Base-by-base conservation (phyloP, 2,113 vertebrate genomes). In the Centropristis striata region DNA sequence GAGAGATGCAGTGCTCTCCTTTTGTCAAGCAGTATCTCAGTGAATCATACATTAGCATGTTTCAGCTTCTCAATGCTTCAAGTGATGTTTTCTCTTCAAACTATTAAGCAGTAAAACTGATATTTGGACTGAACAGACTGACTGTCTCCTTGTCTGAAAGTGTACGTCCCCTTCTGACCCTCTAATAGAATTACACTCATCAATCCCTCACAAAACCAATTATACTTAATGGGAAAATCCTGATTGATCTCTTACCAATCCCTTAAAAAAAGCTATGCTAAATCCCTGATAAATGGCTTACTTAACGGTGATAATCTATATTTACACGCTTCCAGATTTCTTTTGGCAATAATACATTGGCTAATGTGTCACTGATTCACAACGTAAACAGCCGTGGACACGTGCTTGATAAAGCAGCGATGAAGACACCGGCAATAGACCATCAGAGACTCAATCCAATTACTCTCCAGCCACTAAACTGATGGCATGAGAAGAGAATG, bases 1-100 rank as follows among this genome's bases (percentile, higher is more conserved):
- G 80, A 90, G 85, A 94, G 89, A 86, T 58, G 86, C 89, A 66
- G 92, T 90, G 83, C 86, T 88, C 88, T 84, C 74, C 91, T 93
- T 96, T 94, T 94, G 93, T 93, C 92, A 83, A 89, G 64, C 64
- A 20, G 41, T 36, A 13, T 66, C 27, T 53, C 67, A 47, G 23
- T 32, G 73, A 71, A 55, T 84, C 47, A 64, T 66, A 49, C 64
- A 57, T 87, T 58, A 74, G 68, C 39, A n/a, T 36, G 27, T 64
- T 68, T 54, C 23, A 53, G 28, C 59, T 59, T 63, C 36, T 67
- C n/a, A 8, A 32, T 9, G 36, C n/a, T 60, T 20, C 23, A 20
- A 64, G 28, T 4, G 14, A 15, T 5, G 14, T 47, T 28, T 57
- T 54, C 15, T 4, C 21, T 2, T 53, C 1, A 41, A 74, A 41